Conservation (phyloP, 2,888 invertebrate species). For the Diarsia brunnea region DNA sequence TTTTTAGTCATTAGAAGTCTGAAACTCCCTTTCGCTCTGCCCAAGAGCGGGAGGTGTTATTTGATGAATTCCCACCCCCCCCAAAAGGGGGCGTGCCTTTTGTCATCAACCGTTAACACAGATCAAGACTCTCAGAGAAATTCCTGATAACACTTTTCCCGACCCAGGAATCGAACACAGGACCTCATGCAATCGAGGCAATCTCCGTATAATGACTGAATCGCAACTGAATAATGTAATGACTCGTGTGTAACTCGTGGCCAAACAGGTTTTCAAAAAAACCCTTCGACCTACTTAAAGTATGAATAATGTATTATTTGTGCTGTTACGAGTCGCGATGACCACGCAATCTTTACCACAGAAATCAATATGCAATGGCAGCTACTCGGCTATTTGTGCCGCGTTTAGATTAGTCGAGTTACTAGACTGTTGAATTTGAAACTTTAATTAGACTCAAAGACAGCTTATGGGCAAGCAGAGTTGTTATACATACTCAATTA, state of each 20-base stretch:
- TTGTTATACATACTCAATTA: not conserved
- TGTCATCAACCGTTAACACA: too few species aligned
- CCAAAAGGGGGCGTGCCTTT: too few species aligned
- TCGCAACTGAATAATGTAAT: not conserved
- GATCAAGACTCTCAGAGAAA: too few species aligned
- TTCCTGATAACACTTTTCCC: too few species aligned
- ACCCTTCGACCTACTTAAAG: constrained; percentile 33
- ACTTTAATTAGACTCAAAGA: not conserved
- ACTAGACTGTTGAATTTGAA: constrained; percentile 15
- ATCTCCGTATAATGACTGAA: too few species aligned
- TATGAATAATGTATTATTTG: constrained; percentile 63
- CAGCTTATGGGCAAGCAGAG: not conserved
- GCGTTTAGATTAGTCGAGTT: constrained; percentile 47
- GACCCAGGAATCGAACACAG: too few species aligned
- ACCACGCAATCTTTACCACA: constrained; percentile 55
- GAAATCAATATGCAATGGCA: constrained; percentile 67
- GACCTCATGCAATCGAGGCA: too few species aligned
- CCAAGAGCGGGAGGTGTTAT: too few species aligned
- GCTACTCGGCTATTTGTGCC: constrained; percentile 57
- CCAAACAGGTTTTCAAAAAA: constrained; percentile 22
- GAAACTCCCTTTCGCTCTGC: too few species aligned
- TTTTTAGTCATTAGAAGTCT: too few species aligned
- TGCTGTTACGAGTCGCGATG: constrained; percentile 33
- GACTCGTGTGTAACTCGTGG: not conserved
- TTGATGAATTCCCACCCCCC: too few species aligned